Evolutionary conservation across 1,140 invertebrate genomes (phyloP).

Genomic region (Zaprionus camerounensis): DNA sequence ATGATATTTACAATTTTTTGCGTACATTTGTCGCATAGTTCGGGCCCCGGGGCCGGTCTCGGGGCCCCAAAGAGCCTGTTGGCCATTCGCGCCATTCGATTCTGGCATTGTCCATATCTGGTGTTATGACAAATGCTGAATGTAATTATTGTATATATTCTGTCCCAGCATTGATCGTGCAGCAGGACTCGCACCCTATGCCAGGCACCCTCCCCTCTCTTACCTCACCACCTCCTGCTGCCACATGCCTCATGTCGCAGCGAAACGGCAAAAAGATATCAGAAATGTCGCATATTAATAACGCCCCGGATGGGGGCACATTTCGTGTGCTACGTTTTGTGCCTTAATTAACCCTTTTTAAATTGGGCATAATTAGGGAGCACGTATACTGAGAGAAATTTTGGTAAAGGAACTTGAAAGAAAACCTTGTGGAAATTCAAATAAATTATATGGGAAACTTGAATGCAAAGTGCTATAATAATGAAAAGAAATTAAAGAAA

Average conservation of each 20-base stretch:
- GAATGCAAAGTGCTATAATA: too few species aligned
- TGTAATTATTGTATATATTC: constrained; percentile 78
- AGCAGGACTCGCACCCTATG: constrained; percentile 31
- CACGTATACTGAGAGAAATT: constrained; percentile 52
- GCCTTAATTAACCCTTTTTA: constrained; percentile 84
- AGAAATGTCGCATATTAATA: constrained; percentile 84
- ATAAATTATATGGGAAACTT: background rate
- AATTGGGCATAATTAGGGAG: constrained; percentile 82
- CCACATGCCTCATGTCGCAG: constrained; percentile 2
- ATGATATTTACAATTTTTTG: constrained; percentile 79
- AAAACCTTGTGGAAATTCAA: background rate
- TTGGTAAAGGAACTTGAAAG: background rate
- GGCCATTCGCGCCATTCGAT: constrained; percentile 54
- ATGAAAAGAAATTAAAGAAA: background rate
- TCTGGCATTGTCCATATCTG: constrained; percentile 79
- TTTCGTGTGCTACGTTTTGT: constrained; percentile 68
- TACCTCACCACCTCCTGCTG: background rate
- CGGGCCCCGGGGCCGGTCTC: background rate
- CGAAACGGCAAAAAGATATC: constrained; percentile 69
- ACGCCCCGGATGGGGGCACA: constrained; percentile 57
- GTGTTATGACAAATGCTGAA: constrained; percentile 84
- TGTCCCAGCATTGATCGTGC: constrained; percentile 44
- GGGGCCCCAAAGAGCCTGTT: constrained; percentile 26
- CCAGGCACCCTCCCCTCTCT: background rate
- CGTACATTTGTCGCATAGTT: constrained; percentile 80